These are phyloP conservation scores for Cephus sareptanus DNA, from an alignment of 2,888 invertebrate genomes.

Conservation along the genomic window DNA sequence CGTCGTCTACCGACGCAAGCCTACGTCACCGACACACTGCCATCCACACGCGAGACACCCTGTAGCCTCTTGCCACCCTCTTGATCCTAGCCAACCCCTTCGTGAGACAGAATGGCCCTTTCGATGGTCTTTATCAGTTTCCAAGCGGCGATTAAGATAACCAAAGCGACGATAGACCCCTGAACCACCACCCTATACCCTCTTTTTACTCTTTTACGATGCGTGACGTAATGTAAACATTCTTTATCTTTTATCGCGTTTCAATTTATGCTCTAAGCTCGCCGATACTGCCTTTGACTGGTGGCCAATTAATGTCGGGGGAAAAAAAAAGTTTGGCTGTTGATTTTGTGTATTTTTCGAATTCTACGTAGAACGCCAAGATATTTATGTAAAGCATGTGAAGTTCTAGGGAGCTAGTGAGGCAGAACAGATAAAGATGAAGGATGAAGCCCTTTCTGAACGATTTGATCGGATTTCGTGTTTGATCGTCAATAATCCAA, in stretches of 20 bases:
- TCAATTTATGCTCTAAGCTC: not conserved
- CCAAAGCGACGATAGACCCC: not conserved
- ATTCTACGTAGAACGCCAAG: not conserved
- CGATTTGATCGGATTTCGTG: conserved; percentile 53
- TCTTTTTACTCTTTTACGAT: not conserved
- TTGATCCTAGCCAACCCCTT: not conserved
- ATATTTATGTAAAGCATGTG: not conserved
- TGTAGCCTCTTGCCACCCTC: not conserved
- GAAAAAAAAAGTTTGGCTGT: not conserved
- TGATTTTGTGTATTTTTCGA: not conserved
- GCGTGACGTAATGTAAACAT: not conserved
- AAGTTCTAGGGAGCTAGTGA: conserved; percentile 15
- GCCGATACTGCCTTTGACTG: not conserved
- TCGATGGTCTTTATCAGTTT: not conserved
- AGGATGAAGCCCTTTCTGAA: conserved; percentile 50
- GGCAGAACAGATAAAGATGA: conserved; percentile 11
- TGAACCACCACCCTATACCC: no score
- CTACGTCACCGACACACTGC: not conserved
- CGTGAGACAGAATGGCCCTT: not conserved
- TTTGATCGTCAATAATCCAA: conserved; percentile 56
- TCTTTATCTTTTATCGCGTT: not conserved
- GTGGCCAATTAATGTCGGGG: not conserved
- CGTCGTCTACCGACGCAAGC: not conserved
- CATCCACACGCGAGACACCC: not conserved
- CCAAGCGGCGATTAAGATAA: not conserved